Conservation (phyloP, 1,140 invertebrate species). For the Megathymus violae region DNA sequence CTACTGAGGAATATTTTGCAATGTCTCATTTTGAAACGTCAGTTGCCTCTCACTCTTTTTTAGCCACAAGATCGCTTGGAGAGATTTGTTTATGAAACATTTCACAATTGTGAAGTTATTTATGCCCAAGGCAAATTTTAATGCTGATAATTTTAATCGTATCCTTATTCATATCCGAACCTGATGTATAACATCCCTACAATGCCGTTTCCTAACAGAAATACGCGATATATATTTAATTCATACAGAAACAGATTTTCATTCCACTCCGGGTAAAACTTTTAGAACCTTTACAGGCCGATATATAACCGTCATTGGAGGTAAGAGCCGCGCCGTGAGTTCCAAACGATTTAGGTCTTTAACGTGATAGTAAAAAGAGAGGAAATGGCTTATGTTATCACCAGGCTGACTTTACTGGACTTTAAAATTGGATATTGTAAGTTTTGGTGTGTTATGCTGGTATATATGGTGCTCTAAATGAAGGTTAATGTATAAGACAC, state of each 20-base stretch:
- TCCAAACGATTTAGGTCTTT: constrained; percentile 19
- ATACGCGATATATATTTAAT: constrained; percentile 25
- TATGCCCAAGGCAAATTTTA: too few species aligned
- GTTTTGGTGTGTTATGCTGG: constrained; percentile 24
- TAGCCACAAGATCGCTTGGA: too few species aligned
- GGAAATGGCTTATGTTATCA: constrained; percentile 8
- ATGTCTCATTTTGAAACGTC: too few species aligned
- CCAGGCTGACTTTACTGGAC: constrained; percentile 22
- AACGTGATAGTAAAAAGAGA: constrained; percentile 12
- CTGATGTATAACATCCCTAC: neutral
- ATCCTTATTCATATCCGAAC: neutral
- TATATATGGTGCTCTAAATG: constrained; percentile 19
- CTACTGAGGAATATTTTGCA: too few species aligned
- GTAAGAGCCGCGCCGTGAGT: constrained; percentile 18
- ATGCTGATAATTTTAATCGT: too few species aligned
- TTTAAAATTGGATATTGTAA: constrained; percentile 35
- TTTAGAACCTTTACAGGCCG: constrained; percentile 42
- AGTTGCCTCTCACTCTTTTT: too few species aligned
- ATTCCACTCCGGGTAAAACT: constrained; percentile 39
- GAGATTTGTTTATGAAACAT: too few species aligned
- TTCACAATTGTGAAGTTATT: too few species aligned
- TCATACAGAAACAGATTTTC: constrained; percentile 20
- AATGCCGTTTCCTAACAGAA: neutral
- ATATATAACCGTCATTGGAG: constrained; percentile 44
- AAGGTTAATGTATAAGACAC: constrained; percentile 9